Conservation (phyloP, 2,797 vertebrate genomes). For the Enteromius argenteus region DNA sequence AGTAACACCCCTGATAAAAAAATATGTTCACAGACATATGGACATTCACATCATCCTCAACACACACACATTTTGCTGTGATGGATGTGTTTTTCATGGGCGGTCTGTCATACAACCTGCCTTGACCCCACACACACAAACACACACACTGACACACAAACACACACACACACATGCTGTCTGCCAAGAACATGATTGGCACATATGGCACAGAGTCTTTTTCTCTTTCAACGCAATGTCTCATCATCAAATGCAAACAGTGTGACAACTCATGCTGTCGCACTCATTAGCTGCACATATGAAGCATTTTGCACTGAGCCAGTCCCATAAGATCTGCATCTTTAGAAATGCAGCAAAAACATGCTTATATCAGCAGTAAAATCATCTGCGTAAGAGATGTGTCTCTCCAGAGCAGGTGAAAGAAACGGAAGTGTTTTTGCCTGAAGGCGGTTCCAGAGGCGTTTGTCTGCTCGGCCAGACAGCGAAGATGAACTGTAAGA, state of each 20-base stretch:
- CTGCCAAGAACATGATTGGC: constrained; percentile 47
- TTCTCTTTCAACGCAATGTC: constrained; percentile 27
- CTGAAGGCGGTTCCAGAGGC: constrained; percentile 16
- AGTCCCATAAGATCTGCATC: neutral
- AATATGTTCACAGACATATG: constrained; percentile 22
- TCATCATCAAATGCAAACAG: constrained; percentile 45
- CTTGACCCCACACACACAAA: neutral
- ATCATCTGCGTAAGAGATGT: neutral
- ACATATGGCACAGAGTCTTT: constrained; percentile 41
- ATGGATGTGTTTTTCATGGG: constrained; percentile 36
- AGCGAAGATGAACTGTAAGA: neutral
- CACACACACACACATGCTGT: constrained; percentile 28
- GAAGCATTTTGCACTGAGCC: constrained; percentile 23
- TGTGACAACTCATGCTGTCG: constrained; percentile 44
- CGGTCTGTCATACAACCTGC: constrained; percentile 27
- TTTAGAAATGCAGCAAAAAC: constrained; percentile 20
- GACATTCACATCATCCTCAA: neutral
- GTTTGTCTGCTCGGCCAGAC: neutral
- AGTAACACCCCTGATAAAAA: constrained; percentile 15
- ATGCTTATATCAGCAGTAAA: constrained; percentile 9
- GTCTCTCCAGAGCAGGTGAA: neutral
- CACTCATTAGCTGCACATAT: constrained; percentile 34
- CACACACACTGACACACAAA: constrained; percentile 2
- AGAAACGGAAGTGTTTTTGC: constrained; percentile 13
- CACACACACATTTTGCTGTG: constrained; percentile 9